Percentiles rank a stretch among this genome's conserved stretches.
Conservation (phyloP, 2,113 vertebrate species). For the Pholis gunnellus region DNA sequence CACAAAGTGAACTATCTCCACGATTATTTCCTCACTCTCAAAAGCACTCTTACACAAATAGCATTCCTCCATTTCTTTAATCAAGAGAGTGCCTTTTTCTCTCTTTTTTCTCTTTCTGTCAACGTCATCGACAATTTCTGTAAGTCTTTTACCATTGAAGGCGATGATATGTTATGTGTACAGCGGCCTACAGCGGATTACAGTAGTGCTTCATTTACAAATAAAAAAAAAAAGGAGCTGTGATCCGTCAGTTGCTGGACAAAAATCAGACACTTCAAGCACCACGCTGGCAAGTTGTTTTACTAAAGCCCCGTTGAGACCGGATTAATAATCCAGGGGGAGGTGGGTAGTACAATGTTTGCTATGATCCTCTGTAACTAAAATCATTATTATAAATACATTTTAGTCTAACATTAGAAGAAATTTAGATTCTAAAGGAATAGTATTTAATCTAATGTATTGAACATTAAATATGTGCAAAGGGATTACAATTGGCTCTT, state of each 20-base stretch:
- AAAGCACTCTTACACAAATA: conserved; percentile 18
- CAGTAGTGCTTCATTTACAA: neutral
- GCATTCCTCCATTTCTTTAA: neutral
- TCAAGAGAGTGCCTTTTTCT: neutral
- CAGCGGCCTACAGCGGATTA: neutral
- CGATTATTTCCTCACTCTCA: neutral
- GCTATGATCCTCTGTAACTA: conserved; percentile 10
- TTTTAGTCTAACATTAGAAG: neutral
- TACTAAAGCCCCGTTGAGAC: conserved; percentile 21
- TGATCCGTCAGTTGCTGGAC: neutral
- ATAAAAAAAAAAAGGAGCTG: neutral
- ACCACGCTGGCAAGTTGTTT: neutral
- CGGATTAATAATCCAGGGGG: conserved; percentile 29
- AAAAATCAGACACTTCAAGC: conserved; percentile 26
- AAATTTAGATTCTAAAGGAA: neutral
- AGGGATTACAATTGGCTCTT: neutral
- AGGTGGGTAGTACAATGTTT: conserved; percentile 22
- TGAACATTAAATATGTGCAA: neutral
- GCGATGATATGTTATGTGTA: neutral
- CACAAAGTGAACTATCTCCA: neutral
- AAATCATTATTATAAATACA: neutral
- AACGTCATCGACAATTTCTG: conserved; percentile 5
- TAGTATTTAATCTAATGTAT: neutral
- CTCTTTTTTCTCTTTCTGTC: conserved; percentile 1
- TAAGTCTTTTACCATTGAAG: conserved; percentile 24